phyloP scores from a whole-genome alignment of 1,140 invertebrate species.

The Sinella curviseta region DNA sequence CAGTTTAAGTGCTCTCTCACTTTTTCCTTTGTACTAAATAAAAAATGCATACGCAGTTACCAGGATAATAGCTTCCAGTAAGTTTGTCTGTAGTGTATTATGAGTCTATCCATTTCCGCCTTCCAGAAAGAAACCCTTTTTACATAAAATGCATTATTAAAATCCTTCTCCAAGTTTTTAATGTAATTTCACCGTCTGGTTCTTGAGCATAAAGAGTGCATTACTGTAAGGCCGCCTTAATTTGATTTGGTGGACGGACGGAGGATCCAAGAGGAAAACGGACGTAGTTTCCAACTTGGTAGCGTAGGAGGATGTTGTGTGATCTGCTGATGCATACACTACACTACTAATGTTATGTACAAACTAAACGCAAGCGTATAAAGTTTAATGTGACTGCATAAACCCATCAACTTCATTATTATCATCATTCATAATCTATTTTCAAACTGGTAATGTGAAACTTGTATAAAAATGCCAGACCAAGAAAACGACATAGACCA shows the following conservation, averaged over 20 bases:
- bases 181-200: too few species aligned
- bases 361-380: neutral
- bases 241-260: too few species aligned
- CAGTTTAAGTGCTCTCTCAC: too few species aligned
- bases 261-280: too few species aligned
- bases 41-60: too few species aligned
- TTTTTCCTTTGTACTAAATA: too few species aligned
- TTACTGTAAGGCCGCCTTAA: too few species aligned
- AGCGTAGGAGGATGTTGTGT: too few species aligned
- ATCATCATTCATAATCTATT: conserved; percentile 2
- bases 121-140: neutral
- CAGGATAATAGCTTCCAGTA: too few species aligned
- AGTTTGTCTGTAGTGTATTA: too few species aligned
- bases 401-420: neutral
- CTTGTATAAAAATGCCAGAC: neutral
- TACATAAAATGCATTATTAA: neutral
- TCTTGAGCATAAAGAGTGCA: neutral
- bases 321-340: neutral
- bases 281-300: too few species aligned
- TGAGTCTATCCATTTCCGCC: neutral
- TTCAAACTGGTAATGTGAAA: neutral
- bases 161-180: too few species aligned
- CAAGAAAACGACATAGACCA: neutral
- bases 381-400: neutral
- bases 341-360: neutral